Evolutionary conservation across 1,140 invertebrate species (phyloP), one percentile per base, ranked within the genome.

Genomic region (Gonatopus flavifemur): DNA sequence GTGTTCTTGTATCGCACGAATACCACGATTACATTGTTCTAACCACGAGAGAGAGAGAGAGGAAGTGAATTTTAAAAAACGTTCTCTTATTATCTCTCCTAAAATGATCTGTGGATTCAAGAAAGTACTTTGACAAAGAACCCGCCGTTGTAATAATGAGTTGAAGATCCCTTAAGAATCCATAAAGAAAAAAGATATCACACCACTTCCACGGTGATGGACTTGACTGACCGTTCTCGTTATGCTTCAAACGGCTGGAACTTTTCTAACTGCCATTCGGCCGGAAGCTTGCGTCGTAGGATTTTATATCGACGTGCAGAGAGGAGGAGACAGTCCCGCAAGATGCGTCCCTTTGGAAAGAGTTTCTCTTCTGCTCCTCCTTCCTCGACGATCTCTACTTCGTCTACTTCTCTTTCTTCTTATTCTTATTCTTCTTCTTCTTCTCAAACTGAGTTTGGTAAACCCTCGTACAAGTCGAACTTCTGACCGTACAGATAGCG

Each of bases 381-480:
- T 38, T 39, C 46, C 33, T 30, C 31, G 8, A 0, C 13, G 25
- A 6, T 28, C 13, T 40, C 38, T 6, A 7, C 36, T 37, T n/a
- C 13, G 5, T 15, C 36, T 20, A 20, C 15, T 13, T 9, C 13
- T 7, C 32, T 7, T 20, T 20, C 13, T 40, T 40, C 22, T 28
- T 24, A 22, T 47, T 37, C 33, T 30, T 31, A 12, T 30, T 41
- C 13, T 30, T 30, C 39, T 41, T 36, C 48, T 59, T 62, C 59
- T 73, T 77, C 72, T 76, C 72, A 76, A 77, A 77, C 70, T 69
- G 73, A 77, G 72, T 77, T 76, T 76, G 68, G 70, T 72, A 70
- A 74, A 76, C 67, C 72, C 68, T 74, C 71, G 68, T 69, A 74
- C 66, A 73, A 75, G 69, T 68, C 65, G 64, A 73, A 75, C 68